phyloP scores from a whole-genome alignment of 2,888 invertebrate genomes.

The Diplolepis rosae region DNA sequence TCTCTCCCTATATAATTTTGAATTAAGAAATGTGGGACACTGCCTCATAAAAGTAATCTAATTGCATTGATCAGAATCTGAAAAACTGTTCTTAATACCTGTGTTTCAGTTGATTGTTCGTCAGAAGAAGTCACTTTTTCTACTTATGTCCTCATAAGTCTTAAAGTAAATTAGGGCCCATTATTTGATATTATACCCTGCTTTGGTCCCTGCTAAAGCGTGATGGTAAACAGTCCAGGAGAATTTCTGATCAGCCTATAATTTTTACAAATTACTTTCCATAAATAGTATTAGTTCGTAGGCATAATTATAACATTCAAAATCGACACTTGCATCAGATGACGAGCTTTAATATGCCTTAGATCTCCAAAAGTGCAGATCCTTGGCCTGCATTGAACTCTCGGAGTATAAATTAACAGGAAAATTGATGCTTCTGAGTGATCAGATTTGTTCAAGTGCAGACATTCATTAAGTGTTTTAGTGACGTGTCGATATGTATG shows the following conservation, averaged over 20 bases:
- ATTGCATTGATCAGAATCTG: no score
- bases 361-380: neutral
- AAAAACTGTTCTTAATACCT: no score
- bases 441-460: slow-evolving; percentile 8
- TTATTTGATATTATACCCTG: neutral
- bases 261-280: neutral
- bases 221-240: neutral
- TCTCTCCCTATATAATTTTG: no score
- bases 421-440: slow-evolving; percentile 5
- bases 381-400: slow-evolving; percentile 16
- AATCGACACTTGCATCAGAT: neutral
- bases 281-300: neutral
- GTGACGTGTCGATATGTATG: slow-evolving; percentile 12
- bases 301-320: neutral
- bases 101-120: neutral
- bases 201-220: neutral
- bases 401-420: neutral
- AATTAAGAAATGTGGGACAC: no score
- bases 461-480: slow-evolving; percentile 3
- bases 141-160: neutral
- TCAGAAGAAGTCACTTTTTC: neutral
- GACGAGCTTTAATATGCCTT: neutral
- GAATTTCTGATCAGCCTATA: neutral
- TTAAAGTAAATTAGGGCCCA: neutral
- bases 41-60: no score